phyloP scores from a whole-genome alignment of 1,140 invertebrate species.

The Zaprionus davidi region DNA sequence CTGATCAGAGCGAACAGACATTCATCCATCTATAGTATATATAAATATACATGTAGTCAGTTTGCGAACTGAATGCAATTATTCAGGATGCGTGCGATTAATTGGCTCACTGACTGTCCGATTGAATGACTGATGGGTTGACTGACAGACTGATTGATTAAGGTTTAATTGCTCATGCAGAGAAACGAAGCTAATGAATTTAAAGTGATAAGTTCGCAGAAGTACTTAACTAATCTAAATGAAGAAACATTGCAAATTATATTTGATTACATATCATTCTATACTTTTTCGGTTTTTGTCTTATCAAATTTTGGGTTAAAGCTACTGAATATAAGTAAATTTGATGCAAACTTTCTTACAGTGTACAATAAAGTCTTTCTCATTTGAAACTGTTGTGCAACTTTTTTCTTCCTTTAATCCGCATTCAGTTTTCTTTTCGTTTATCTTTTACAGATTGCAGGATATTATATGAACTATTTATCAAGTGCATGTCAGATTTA shows the following conservation, averaged over 20 bases:
- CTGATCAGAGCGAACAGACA: slow-evolving; percentile 2
- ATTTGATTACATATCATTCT: too few relatives aligned
- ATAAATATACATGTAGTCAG: background rate
- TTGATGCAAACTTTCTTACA: too few relatives aligned
- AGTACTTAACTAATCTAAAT: too few relatives aligned
- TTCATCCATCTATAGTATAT: background rate
- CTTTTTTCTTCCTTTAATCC: background rate
- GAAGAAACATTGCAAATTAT: too few relatives aligned
- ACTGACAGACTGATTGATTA: background rate
- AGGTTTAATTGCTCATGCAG: background rate
- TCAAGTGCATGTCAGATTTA: slow-evolving; percentile 38
- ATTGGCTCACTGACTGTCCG: background rate
- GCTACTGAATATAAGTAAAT: too few relatives aligned
- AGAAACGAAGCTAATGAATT: too few relatives aligned
- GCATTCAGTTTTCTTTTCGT: background rate
- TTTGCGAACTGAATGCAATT: background rate
- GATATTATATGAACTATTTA: slow-evolving; percentile 25
- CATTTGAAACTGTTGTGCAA: too few relatives aligned
- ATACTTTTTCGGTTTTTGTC: too few relatives aligned
- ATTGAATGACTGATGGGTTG: background rate
- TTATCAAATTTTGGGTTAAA: too few relatives aligned
- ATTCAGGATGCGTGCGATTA: background rate
- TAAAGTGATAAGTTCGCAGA: too few relatives aligned
- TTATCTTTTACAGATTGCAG: slow-evolving; percentile 1
- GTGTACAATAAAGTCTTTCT: too few relatives aligned